phyloP scores from a whole-genome alignment of 2,888 invertebrate species.

The Callyntrura guangdongensis region DNA sequence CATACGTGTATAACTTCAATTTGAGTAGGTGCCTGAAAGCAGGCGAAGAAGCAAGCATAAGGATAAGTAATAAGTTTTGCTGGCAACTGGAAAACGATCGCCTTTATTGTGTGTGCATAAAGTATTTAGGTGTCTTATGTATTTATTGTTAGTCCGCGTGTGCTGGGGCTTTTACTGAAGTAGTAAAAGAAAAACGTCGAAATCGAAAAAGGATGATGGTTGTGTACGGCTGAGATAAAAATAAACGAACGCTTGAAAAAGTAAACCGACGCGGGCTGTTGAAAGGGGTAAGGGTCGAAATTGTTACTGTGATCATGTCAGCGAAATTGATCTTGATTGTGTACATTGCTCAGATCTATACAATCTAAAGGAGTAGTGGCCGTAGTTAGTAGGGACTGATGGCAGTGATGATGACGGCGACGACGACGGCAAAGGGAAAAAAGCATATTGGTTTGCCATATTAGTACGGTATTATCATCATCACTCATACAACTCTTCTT shows the following conservation, averaged over 20 bases:
- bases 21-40: too few relatives aligned
- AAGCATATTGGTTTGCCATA: conserved; percentile 7
- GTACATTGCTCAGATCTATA: neutral
- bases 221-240: neutral
- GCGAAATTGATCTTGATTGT: neutral
- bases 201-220: neutral
- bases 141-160: neutral
- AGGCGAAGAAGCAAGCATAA: neutral
- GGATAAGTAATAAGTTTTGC: neutral
- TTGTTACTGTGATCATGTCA: neutral
- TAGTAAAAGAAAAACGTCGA: too few relatives aligned
- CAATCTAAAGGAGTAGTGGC: neutral
- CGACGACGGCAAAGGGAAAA: neutral
- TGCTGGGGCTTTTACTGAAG: neutral
- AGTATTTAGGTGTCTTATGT: neutral
- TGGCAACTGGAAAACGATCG: neutral
- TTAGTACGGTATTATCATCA: conserved; percentile 5
- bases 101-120: neutral
- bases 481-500: neutral
- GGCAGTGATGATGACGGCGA: neutral
- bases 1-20: too few relatives aligned
- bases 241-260: neutral
- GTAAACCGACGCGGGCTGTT: neutral
- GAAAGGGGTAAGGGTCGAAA: neutral
- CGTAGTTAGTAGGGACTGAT: neutral